These are phyloP conservation scores for Ischnus inquisitorius DNA, from an alignment of 2,888 invertebrate species.

Conservation along the genomic window DNA sequence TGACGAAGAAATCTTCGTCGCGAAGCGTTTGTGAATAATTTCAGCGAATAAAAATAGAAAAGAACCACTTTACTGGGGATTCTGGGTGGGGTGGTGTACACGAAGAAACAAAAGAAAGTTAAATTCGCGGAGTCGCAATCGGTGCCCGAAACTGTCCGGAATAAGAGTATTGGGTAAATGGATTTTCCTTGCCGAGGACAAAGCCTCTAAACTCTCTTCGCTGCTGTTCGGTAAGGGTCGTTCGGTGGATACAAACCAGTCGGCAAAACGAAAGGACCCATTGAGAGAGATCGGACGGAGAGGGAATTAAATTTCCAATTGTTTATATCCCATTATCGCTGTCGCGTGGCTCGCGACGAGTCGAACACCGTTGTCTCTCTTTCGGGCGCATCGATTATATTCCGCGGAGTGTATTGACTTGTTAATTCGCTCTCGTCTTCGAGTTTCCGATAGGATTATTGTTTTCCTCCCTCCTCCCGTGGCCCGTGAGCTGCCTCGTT, in stretches of 20 bases:
- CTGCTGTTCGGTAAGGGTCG: conserved; percentile 2
- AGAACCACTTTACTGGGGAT: no score
- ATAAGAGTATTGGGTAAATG: conserved; percentile 39
- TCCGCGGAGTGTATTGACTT: conserved; percentile 76
- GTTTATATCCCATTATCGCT: conserved; percentile 62
- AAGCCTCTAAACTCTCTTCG: conserved; percentile 10
- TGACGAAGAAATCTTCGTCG: not conserved
- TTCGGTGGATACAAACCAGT: conserved; percentile 32
- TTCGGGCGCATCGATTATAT: conserved; percentile 76
- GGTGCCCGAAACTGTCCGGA: conserved; percentile 19
- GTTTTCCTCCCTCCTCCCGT: conserved; percentile 48
- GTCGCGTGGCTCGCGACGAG: conserved; percentile 14
- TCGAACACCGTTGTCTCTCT: conserved; percentile 37
- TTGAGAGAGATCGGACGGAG: conserved; percentile 60
- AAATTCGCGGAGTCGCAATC: conserved; percentile 16
- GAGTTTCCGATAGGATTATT: conserved; percentile 68
- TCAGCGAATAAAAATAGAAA: no score
- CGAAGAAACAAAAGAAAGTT: conserved; percentile 22
- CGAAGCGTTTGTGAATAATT: not conserved
- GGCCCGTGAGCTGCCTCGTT: conserved; percentile 28
- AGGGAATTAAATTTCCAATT: conserved; percentile 69
- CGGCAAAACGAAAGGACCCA: conserved; percentile 57
- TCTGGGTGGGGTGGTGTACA: not conserved
- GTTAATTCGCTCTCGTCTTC: conserved; percentile 74
- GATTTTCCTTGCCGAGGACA: conserved; percentile 42